phyloP scores from a whole-genome alignment of 2,888 invertebrate species.

The Caenorhabditis afra region DNA sequence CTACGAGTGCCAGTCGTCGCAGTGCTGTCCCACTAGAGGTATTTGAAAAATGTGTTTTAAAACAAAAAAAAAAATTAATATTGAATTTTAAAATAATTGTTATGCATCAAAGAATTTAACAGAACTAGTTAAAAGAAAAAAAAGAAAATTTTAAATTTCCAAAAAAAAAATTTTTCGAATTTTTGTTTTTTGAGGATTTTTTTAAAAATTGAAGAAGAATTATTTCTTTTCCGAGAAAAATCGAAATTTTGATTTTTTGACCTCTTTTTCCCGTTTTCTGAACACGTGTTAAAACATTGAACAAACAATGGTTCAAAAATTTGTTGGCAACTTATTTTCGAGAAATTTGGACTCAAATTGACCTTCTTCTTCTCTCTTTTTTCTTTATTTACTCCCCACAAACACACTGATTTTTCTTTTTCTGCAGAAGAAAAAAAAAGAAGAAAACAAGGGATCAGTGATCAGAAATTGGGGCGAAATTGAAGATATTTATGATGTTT shows the following conservation, averaged over 20 bases:
- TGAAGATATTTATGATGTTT: not conserved
- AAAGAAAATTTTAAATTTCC: not conserved
- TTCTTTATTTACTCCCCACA: too few relatives aligned
- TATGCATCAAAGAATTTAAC: too few relatives aligned
- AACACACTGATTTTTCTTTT: too few relatives aligned
- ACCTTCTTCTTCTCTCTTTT: not conserved
- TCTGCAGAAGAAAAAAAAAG: too few relatives aligned
- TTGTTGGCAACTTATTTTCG: not conserved
- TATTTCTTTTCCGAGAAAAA: not conserved
- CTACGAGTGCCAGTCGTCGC: constrained; percentile 69
- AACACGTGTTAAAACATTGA: too few relatives aligned
- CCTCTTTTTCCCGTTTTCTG: too few relatives aligned
- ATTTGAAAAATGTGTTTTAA: constrained; percentile 4
- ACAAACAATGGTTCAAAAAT: not conserved
- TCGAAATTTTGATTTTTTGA: not conserved
- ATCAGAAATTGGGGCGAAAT: not conserved
- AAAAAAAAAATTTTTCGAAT: too few relatives aligned
- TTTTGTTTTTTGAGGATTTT: not conserved
- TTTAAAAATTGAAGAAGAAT: not conserved
- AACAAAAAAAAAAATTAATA: not conserved
- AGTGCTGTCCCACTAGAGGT: constrained; percentile 78
- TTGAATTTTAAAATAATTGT: not conserved
- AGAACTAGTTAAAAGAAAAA: not conserved
- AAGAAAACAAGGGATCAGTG: not conserved
- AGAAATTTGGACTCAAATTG: not conserved